Percentiles rank a stretch among this genome's conserved stretches.
phyloP scores from a whole-genome alignment of 2,113 vertebrate genomes.

The Periophthalmodon schlosseri region DNA sequence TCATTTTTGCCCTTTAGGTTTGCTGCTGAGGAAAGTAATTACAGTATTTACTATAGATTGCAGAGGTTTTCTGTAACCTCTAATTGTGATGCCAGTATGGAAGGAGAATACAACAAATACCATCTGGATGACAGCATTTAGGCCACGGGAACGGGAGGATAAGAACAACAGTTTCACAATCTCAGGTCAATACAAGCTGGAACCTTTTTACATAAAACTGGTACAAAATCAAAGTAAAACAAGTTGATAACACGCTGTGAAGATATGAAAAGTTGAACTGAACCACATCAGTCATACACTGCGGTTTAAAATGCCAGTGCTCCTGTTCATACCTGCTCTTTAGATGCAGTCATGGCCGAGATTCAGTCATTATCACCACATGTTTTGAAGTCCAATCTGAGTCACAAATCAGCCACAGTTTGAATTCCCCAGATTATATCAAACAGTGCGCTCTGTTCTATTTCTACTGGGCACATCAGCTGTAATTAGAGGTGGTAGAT shows the following conservation, averaged over 20 bases:
- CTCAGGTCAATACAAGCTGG: background rate
- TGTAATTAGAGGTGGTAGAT: background rate
- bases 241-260: conserved; percentile 15
- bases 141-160: background rate
- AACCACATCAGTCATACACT: conserved; percentile 23
- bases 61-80: conserved; percentile 44
- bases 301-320: conserved; percentile 22
- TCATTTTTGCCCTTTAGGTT: conserved; percentile 21
- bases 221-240: background rate
- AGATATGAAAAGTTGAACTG: conserved; percentile 13
- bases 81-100: conserved; percentile 39
- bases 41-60: conserved; percentile 22
- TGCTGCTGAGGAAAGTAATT: conserved; percentile 32
- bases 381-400: conserved; percentile 8
- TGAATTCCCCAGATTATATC: conserved; percentile 41
- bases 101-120: conserved; percentile 18
- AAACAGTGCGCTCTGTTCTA: conserved; percentile 6
- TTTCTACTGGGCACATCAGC: background rate
- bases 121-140: background rate
- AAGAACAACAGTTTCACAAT: conserved; percentile 17
- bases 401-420: conserved; percentile 19
- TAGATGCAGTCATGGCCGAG: conserved; percentile 35
- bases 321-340: conserved; percentile 22
- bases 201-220: background rate
- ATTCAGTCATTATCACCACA: conserved; percentile 42